Evolutionary conservation across 2,888 invertebrate species (phyloP).

Genomic region (Acrobasis consociella): DNA sequence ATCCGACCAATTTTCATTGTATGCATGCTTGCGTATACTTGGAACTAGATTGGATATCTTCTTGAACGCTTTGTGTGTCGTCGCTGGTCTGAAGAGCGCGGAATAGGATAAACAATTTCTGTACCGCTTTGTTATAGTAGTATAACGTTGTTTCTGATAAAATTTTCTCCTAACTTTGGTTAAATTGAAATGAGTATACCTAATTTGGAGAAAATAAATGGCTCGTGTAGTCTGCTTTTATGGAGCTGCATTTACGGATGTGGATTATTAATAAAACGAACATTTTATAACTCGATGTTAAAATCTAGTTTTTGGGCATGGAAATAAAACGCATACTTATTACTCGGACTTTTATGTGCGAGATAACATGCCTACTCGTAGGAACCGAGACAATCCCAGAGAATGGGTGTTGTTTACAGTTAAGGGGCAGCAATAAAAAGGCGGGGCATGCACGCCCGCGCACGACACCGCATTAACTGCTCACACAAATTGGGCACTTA

Average conservation of each 20-base stretch:
- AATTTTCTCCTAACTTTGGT: too few species aligned
- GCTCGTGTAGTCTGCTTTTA: too few species aligned
- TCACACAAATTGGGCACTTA: conserved; percentile 77
- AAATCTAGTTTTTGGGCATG: conserved; percentile 23
- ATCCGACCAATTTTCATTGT: conserved; percentile 78
- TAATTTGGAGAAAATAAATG: too few species aligned
- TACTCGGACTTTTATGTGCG: conserved; percentile 37
- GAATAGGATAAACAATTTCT: background rate
- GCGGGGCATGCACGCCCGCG: conserved; percentile 72
- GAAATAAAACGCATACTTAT: conserved; percentile 29
- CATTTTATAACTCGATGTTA: background rate
- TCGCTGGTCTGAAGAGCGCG: background rate
- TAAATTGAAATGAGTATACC: too few species aligned
- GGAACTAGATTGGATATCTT: conserved; percentile 12
- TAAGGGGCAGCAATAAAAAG: conserved; percentile 80
- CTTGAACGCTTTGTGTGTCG: background rate
- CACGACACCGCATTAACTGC: conserved; percentile 74
- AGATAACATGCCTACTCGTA: conserved; percentile 59
- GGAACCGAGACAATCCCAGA: conserved; percentile 55
- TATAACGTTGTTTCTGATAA: too few species aligned
- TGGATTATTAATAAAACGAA: conserved; percentile 2
- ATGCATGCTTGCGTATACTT: conserved; percentile 24
- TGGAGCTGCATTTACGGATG: background rate
- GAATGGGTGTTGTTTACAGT: conserved; percentile 80
- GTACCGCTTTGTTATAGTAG: too few species aligned